These are phyloP conservation scores for Pocillopora grandis DNA, from an alignment of 92 coral and sea anemone species.

Conservation along the genomic window DNA sequence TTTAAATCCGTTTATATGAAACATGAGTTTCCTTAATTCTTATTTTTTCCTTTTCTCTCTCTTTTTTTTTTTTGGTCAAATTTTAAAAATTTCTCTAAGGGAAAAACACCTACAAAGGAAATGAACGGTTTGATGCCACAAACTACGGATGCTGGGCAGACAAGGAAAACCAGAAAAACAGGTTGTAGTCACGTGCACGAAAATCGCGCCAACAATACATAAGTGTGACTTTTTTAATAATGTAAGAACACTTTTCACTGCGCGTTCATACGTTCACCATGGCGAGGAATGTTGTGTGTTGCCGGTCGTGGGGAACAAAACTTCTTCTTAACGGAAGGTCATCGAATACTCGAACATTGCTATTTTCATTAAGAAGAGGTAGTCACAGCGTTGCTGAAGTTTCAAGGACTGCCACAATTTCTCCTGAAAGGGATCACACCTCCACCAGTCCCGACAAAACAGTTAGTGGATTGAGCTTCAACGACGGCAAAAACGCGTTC, in stretches of 20 bases:
- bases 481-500: constrained; percentile 78
- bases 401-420: constrained; percentile 4
- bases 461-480: constrained; percentile 50
- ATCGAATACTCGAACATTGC: constrained; percentile 8
- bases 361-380: constrained; percentile 8
- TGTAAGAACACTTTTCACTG: neutral
- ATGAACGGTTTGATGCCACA: neutral
- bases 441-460: neutral
- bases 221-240: neutral
- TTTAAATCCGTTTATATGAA: too few species aligned
- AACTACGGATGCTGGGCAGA: neutral
- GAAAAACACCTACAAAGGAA: neutral
- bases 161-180: constrained; percentile 1
- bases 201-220: constrained; percentile 23
- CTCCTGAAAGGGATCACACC: neutral
- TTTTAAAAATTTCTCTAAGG: too few species aligned
- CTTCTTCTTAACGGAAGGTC: constrained; percentile 11
- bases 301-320: constrained; percentile 13
- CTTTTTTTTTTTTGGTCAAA: too few species aligned
- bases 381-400: constrained; percentile 31
- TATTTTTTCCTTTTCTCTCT: too few species aligned
- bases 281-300: constrained; percentile 24
- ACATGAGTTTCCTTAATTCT: too few species aligned
- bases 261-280: neutral
- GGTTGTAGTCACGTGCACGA: constrained; percentile 3